phyloP scores from a whole-genome alignment of 2,888 invertebrate genomes.

The Aspidiotus destructor region DNA sequence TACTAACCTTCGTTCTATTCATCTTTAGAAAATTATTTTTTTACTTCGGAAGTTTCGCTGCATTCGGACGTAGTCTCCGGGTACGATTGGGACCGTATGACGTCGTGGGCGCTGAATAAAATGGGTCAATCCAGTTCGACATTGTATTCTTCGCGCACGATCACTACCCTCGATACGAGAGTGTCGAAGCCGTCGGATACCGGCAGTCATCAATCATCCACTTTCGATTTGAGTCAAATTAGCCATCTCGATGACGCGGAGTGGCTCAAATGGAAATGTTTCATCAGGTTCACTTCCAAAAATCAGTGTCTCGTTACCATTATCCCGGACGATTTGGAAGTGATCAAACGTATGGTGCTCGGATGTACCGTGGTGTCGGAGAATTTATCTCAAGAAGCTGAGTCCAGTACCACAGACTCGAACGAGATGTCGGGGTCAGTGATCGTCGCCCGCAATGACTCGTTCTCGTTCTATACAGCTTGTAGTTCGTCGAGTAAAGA shows the following conservation, averaged over 20 bases:
- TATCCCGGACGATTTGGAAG: slow-evolving; percentile 52
- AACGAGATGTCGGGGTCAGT: not conserved
- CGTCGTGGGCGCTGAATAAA: slow-evolving; percentile 13
- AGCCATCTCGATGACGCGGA: slow-evolving; percentile 16
- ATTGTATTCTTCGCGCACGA: not conserved
- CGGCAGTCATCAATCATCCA: slow-evolving; percentile 20
- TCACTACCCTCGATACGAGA: not conserved
- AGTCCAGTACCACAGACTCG: not conserved
- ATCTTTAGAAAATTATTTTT: slow-evolving; percentile 9
- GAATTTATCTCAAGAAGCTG: slow-evolving; percentile 5
- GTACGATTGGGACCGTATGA: slow-evolving; percentile 18
- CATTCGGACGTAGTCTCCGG: not conserved
- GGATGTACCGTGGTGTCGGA: slow-evolving; percentile 22
- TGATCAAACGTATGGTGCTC: slow-evolving; percentile 40
- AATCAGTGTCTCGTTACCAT: slow-evolving; percentile 57
- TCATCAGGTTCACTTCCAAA: slow-evolving; percentile 52
- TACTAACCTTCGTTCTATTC: slow-evolving; percentile 19
- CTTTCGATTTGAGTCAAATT: slow-evolving; percentile 3
- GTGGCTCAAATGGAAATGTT: slow-evolving; percentile 52
- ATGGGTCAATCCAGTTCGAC: not conserved
- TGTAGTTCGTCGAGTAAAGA: slow-evolving; percentile 23
- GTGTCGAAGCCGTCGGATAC: slow-evolving; percentile 9
- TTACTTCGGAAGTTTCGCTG: not conserved
- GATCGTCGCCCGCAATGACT: slow-evolving; percentile 8
- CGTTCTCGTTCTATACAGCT: slow-evolving; percentile 15